Percentiles rank a stretch among this genome's conserved stretches.
Evolutionary conservation across 2,888 invertebrate genomes (phyloP).

Genomic region (Stenodema calcarata): DNA sequence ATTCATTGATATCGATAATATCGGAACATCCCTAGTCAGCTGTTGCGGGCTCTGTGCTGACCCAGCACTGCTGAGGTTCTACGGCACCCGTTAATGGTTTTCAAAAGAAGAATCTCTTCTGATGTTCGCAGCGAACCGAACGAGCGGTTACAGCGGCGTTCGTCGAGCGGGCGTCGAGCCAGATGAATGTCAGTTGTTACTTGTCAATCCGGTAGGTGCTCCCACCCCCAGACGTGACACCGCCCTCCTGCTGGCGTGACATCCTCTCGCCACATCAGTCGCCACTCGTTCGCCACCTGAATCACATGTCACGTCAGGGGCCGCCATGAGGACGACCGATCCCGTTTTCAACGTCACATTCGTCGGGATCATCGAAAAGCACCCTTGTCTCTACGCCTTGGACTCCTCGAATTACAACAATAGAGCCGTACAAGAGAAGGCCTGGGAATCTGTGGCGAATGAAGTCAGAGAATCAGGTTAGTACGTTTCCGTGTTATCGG

Average conservation of each 20-base stretch:
- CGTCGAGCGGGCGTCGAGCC: neutral
- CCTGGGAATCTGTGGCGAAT: constrained; percentile 8
- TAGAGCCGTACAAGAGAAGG: neutral
- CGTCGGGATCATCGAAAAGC: neutral
- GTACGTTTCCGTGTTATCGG: neutral
- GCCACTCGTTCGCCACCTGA: neutral
- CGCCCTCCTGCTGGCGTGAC: neutral
- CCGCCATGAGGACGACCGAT: constrained; percentile 15
- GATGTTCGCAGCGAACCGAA: no score
- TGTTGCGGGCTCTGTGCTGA: no score
- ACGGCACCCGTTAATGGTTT: no score
- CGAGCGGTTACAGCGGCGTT: neutral
- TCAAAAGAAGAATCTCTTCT: no score
- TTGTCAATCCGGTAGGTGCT: constrained; percentile 17
- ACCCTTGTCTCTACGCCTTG: constrained; percentile 9
- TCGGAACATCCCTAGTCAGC: no score
- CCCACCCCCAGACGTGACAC: neutral
- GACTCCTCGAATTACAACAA: constrained; percentile 15
- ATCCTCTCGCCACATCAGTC: neutral
- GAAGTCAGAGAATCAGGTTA: constrained; percentile 30
- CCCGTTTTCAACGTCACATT: constrained; percentile 27
- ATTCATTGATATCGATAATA: no score
- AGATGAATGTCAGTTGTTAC: constrained; percentile 15
- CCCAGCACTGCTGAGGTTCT: no score
- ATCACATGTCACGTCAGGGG: neutral